Conservation (phyloP, 2,797 vertebrate genomes). For the Karalla daura region DNA sequence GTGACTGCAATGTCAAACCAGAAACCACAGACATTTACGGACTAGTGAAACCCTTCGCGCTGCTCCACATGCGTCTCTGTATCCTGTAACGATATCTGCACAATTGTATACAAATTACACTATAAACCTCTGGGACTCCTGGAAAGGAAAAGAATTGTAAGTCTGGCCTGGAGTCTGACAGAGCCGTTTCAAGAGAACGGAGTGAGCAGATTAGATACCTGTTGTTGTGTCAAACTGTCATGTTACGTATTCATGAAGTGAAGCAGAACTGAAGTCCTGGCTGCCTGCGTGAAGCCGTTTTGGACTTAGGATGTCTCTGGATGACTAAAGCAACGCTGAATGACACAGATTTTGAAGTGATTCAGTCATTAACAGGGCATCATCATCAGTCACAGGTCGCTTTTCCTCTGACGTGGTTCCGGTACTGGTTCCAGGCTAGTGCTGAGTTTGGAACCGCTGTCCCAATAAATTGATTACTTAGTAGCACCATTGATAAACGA, state of each 20-base stretch:
- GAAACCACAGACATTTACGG: constrained; percentile 70
- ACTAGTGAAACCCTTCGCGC: constrained; percentile 35
- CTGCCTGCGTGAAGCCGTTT: constrained; percentile 22
- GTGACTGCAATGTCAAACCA: constrained; percentile 60
- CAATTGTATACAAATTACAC: constrained; percentile 62
- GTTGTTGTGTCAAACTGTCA: constrained; percentile 7
- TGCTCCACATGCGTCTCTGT: constrained; percentile 31
- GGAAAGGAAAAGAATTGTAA: constrained; percentile 59
- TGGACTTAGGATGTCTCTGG: constrained; percentile 2
- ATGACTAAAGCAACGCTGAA: background rate
- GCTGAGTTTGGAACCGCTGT: too few relatives aligned
- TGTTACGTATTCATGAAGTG: constrained; percentile 36
- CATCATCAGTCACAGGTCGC: too few relatives aligned
- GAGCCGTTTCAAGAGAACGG: constrained; percentile 23
- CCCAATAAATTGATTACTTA: too few relatives aligned
- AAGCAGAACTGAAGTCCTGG: constrained; percentile 16
- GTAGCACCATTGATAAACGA: too few relatives aligned
- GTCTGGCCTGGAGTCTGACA: constrained; percentile 25
- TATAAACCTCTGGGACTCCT: constrained; percentile 61
- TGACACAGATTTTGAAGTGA: background rate
- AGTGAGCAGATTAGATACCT: constrained; percentile 29
- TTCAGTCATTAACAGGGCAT: background rate
- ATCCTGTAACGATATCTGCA: constrained; percentile 55
- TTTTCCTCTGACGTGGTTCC: background rate
- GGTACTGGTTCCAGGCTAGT: too few relatives aligned